A percentile compares a stretch with the other conserved stretches of the same genome.
Evolutionary conservation across 2,888 invertebrate genomes (phyloP).

Genomic region (Disparrhopalites patrizii): DNA sequence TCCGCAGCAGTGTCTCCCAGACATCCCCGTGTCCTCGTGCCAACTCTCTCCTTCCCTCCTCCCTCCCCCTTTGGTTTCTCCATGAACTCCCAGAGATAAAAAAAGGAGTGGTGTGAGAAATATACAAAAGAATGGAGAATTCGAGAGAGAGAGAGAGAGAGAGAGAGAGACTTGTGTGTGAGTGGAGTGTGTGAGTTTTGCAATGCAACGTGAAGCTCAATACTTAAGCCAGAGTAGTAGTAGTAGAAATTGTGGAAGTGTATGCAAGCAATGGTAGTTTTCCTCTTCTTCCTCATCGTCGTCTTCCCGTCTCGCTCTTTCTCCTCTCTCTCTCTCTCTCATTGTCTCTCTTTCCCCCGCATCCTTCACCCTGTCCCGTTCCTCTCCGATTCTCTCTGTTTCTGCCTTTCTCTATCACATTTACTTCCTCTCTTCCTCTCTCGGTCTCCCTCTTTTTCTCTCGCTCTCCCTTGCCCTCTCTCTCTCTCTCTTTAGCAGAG

Average conservation of each 20-base stretch:
- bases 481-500: not conserved
- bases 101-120: too few species aligned
- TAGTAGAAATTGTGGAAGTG: not conserved
- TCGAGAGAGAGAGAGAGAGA: too few species aligned
- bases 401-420: too few species aligned
- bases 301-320: slow-evolving; percentile 13
- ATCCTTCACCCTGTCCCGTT: too few species aligned
- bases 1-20: too few species aligned
- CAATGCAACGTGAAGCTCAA: too few species aligned
- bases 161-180: not conserved
- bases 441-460: not conserved
- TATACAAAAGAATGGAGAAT: not conserved
- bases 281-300: too few species aligned
- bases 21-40: too few species aligned
- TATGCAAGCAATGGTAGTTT: slow-evolving; percentile 6
- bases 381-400: not conserved
- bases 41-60: not conserved
- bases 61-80: not conserved
- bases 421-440: not conserved
- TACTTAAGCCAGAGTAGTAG: too few species aligned
- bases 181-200: not conserved
- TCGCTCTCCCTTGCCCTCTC: not conserved
- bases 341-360: too few species aligned
- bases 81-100: too few species aligned
- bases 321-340: not conserved